These are phyloP conservation scores for Laothoe populi DNA, from an alignment of 2,888 invertebrate species.

Conservation along the genomic window DNA sequence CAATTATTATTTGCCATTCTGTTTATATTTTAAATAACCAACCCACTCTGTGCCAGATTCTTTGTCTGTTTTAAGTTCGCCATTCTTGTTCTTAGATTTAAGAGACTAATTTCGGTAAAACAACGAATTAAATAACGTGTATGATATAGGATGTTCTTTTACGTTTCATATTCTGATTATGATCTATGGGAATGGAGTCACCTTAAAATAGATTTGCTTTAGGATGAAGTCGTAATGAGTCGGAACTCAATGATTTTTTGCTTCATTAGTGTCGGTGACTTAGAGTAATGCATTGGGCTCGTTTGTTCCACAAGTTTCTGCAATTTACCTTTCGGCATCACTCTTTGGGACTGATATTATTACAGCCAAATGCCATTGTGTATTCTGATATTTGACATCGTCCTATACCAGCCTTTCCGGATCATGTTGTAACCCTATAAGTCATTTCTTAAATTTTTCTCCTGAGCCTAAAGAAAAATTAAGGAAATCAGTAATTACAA, in stretches of 20 bases:
- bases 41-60: not conserved
- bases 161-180: not conserved
- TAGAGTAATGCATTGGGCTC: not conserved
- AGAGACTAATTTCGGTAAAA: not conserved
- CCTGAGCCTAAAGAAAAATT: not conserved
- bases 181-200: not conserved
- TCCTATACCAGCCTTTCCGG: constrained; percentile 1
- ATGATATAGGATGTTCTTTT: not conserved
- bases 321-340: not conserved
- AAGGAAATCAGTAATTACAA: too few relatives aligned
- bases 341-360: not conserved
- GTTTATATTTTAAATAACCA: not conserved
- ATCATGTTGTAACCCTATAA: not conserved
- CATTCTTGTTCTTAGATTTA: not conserved
- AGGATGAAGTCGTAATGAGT: not conserved
- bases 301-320: not conserved
- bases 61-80: not conserved
- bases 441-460: not conserved
- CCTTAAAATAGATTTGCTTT: not conserved
- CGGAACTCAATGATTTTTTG: not conserved
- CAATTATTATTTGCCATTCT: not conserved
- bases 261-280: not conserved
- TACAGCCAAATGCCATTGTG: too few relatives aligned
- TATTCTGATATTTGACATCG: not conserved
- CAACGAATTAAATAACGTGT: not conserved